A percentile compares a stretch with the other conserved stretches of the same genome.
phyloP scores from a whole-genome alignment of 2,888 invertebrate genomes.

The Zeuzera pyrina region DNA sequence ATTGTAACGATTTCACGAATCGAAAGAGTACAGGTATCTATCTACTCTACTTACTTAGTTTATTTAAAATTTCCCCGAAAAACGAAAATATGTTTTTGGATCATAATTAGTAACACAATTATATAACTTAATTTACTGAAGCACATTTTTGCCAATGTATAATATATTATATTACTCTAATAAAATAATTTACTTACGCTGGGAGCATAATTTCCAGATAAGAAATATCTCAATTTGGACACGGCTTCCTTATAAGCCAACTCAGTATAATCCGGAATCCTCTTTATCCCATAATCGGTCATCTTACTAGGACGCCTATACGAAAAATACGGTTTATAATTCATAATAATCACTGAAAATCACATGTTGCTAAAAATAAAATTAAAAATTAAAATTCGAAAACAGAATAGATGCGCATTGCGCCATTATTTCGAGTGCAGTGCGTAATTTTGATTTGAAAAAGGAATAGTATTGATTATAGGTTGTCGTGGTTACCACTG shows the following conservation, averaged over 20 bases:
- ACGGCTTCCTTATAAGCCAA: constrained; percentile 89
- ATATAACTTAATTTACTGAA: too few species aligned
- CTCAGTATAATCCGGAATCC: constrained; percentile 85
- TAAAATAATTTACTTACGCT: constrained; percentile 45
- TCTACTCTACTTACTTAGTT: too few species aligned
- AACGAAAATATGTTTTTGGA: too few species aligned
- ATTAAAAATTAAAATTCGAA: constrained; percentile 28
- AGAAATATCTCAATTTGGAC: constrained; percentile 81
- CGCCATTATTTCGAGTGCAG: constrained; percentile 32
- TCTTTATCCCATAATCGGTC: constrained; percentile 67
- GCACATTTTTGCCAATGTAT: too few species aligned
- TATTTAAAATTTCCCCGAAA: too few species aligned
- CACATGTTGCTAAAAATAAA: constrained; percentile 26
- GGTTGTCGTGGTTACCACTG: constrained; percentile 46
- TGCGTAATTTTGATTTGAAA: constrained; percentile 20
- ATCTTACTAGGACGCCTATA: constrained; percentile 60
- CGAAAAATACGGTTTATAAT: constrained; percentile 36
- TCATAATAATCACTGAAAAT: constrained; percentile 9
- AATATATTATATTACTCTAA: neutral
- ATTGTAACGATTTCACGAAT: too few species aligned
- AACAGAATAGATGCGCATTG: constrained; percentile 47
- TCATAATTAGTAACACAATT: too few species aligned
- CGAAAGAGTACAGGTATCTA: too few species aligned
- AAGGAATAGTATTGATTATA: constrained; percentile 44
- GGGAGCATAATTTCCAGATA: constrained; percentile 83